A percentile compares a stretch with the other conserved stretches of the same genome.
Evolutionary conservation across 1,140 invertebrate genomes (phyloP).

Genomic region (Drosophila triauraria): DNA sequence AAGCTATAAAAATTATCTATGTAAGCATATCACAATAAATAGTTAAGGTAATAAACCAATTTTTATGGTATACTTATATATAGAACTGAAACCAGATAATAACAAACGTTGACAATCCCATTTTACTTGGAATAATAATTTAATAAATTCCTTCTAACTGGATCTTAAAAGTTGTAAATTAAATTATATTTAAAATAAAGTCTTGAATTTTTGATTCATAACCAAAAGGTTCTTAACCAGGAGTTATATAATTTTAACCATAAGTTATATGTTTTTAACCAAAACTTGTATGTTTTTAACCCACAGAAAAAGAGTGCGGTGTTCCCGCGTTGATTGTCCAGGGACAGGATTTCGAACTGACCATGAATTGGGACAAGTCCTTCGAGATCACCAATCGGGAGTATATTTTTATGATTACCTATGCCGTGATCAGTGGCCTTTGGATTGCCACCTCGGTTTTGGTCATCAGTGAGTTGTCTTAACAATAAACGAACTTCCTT

Average conservation of each 20-base stretch:
- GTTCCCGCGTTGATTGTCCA: constrained; percentile 5
- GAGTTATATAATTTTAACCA: no score
- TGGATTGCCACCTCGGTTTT: constrained; percentile 72
- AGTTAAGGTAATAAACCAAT: not conserved
- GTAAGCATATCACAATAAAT: not conserved
- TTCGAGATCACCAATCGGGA: constrained; percentile 59
- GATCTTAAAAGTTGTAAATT: not conserved
- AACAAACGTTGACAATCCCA: not conserved
- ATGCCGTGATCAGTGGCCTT: constrained; percentile 72
- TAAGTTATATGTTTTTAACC: no score
- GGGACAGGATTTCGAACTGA: not conserved
- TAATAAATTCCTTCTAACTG: not conserved
- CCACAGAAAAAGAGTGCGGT: constrained; percentile 50
- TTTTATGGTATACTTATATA: not conserved
- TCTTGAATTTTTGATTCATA: no score
- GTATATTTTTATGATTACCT: constrained; percentile 72
- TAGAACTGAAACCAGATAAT: not conserved
- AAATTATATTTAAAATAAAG: not conserved
- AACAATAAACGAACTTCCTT: no score
- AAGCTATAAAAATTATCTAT: constrained; percentile 5
- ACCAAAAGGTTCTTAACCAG: no score
- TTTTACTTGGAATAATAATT: not conserved
- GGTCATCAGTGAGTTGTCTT: constrained; percentile 64
- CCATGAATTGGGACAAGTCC: constrained; percentile 58
- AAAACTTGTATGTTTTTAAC: not conserved